Evolutionary conservation across 2,888 invertebrate genomes (phyloP).

Genomic region (Ellobium chinense): DNA sequence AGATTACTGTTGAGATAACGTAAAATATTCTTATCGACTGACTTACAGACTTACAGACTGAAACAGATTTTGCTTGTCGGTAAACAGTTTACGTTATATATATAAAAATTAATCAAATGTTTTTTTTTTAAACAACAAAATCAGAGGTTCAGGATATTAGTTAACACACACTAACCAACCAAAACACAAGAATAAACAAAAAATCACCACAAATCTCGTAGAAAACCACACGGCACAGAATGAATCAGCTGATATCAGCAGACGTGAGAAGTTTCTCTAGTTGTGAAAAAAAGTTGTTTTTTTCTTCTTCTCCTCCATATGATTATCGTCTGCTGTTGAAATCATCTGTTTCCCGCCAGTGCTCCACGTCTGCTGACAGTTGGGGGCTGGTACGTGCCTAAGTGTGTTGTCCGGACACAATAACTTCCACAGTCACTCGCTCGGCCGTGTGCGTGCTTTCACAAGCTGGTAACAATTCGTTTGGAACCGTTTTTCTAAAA

Average conservation of each 20-base stretch:
- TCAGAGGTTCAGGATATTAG: too few species aligned
- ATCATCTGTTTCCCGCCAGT: neutral
- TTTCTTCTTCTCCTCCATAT: too few species aligned
- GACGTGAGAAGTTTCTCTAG: slow-evolving; percentile 10
- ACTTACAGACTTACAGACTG: too few species aligned
- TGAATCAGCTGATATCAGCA: slow-evolving; percentile 14
- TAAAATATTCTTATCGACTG: too few species aligned
- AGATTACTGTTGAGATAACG: too few species aligned
- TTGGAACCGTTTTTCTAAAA: slow-evolving; percentile 20
- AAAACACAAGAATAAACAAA: neutral
- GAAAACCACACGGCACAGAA: neutral
- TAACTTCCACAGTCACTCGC: slow-evolving; percentile 21
- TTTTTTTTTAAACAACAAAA: too few species aligned
- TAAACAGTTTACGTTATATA: too few species aligned
- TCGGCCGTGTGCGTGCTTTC: slow-evolving; percentile 24
- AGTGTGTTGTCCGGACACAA: slow-evolving; percentile 24
- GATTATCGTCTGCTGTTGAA: slow-evolving; percentile 10
- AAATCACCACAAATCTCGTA: too few species aligned
- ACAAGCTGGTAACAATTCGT: slow-evolving; percentile 23
- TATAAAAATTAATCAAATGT: too few species aligned
- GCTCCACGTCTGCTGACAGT: slow-evolving; percentile 8
- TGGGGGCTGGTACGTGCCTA: slow-evolving; percentile 18
- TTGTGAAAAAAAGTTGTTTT: neutral
- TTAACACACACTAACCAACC: too few species aligned
- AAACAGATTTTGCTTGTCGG: too few species aligned